A percentile compares a stretch with the other conserved stretches of the same genome.
Evolutionary conservation across 1,140 invertebrate genomes (phyloP).

Genomic region (Listronotus oregonensis): DNA sequence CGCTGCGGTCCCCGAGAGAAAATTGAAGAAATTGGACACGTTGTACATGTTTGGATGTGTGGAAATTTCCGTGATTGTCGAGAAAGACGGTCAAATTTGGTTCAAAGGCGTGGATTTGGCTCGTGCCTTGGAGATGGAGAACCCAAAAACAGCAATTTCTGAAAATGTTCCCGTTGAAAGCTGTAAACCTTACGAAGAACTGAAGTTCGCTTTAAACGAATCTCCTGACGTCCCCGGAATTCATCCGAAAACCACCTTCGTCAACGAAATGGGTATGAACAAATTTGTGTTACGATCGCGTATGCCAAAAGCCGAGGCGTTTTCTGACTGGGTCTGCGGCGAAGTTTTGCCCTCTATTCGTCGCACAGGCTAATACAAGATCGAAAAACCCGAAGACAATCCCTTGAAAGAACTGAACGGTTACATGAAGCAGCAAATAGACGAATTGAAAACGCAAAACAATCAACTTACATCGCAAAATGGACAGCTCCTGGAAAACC

Average conservation of each 20-base stretch:
- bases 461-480: conserved; percentile 1
- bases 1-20: not conserved
- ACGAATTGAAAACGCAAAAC: conserved; percentile 1
- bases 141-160: not conserved
- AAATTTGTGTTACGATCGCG: conserved; percentile 1
- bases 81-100: not conserved
- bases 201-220: too few relatives aligned
- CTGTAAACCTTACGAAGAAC: too few relatives aligned
- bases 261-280: not conserved
- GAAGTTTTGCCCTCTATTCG: conserved; percentile 1
- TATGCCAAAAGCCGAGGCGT: conserved; percentile 1
- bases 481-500: conserved; percentile 1
- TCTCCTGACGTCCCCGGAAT: not conserved
- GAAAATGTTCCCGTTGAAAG: too few relatives aligned
- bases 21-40: conserved; percentile 1
- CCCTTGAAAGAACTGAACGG: conserved; percentile 1
- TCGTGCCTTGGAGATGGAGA: not conserved
- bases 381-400: conserved; percentile 1
- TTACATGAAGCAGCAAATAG: conserved; percentile 1
- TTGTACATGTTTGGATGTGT: conserved; percentile 1
- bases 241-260: conserved; percentile 1
- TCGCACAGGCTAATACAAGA: not conserved
- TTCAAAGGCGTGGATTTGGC: conserved; percentile 1
- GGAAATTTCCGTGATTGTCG: conserved; percentile 1
- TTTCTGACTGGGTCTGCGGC: conserved; percentile 1